Percentiles rank a stretch among this genome's conserved stretches.
Evolutionary conservation across 2,888 invertebrate genomes (phyloP).

Genomic region (Tetanocera ferruginea): DNA sequence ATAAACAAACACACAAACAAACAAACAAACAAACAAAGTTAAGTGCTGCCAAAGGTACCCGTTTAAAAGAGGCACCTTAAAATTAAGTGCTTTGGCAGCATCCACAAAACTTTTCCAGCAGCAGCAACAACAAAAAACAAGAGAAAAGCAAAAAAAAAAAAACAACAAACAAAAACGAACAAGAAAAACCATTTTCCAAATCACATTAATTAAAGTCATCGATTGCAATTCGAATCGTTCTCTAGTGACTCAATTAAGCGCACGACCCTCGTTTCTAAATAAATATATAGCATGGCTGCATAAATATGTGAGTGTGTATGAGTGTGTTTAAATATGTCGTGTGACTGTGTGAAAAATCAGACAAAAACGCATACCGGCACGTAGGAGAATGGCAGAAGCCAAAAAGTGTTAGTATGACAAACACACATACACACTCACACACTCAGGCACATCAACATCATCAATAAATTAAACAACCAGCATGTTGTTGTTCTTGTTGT

Average conservation of each 20-base stretch:
- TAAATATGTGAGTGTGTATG: constrained; percentile 7
- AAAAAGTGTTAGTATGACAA: neutral
- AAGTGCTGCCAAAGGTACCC: too few relatives aligned
- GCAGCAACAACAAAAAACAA: constrained; percentile 48
- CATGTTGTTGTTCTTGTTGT: constrained; percentile 34
- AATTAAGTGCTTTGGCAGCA: neutral
- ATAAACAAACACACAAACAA: too few relatives aligned
- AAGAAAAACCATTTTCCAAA: constrained; percentile 27
- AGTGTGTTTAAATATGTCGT: neutral
- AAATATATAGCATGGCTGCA: neutral
- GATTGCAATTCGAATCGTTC: constrained; percentile 41
- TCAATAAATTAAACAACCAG: constrained; percentile 44
- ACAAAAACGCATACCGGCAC: constrained; percentile 49
- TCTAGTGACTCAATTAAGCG: constrained; percentile 51
- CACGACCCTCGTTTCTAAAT: constrained; percentile 33
- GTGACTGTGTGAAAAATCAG: neutral
- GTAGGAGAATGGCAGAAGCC: constrained; percentile 45
- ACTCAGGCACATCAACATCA: constrained; percentile 28
- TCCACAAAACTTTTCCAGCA: neutral
- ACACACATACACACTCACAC: neutral
- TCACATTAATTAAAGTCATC: constrained; percentile 38
- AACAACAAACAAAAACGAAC: neutral
- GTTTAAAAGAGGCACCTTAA: too few relatives aligned
- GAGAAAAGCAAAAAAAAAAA: constrained; percentile 4
- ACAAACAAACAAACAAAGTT: too few relatives aligned